Evolutionary conservation across 2,888 invertebrate species (phyloP), one percentile per base, ranked within the genome.

Genomic region (Stenoptilia bipunctidactyla): DNA sequence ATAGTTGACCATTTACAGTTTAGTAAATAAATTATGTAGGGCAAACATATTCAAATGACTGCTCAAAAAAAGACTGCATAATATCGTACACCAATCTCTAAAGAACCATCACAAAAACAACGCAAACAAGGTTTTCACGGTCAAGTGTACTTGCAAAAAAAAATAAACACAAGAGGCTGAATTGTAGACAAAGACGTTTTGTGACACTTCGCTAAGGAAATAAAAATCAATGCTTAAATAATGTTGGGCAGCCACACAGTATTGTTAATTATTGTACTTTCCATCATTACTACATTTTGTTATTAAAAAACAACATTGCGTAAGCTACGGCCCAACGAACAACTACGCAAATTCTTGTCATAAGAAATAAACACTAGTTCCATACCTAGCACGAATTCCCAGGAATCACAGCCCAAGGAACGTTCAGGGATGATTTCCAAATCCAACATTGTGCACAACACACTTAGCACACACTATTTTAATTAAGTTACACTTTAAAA

Each of bases 301-400:
- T 5, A 20, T 5, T 20, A 20, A 20, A 20, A 65, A 65, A 61
- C 47, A 63, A 38, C 57, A 70, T 82, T 83, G 82, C 83, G 73
- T 82, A 82, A 83, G 80, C 63, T 52, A 49, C 55, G 50, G 61
- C 58, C 65, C 58, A 55, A 60, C 57, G 63, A 72, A 77, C 70
- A 82, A 83, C 74, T 79, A 80, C 84, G 84, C 75, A 85, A 79
- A 85, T 68, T 64, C 68, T 73, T 75, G 80, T 80, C 76, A 74
- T 79, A 73, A 67, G 69, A 64, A 61, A 70, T 71, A 77, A 75
- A 75, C 73, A 73, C 61, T 67, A 51, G 54, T 52, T 57, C 52
- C 92, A 90, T 86, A 94, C 96, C 96, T 85, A 96, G 85, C 75
- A 95, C 90, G 85, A 98, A 97, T 87, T 98, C 97, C 97, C 97